Evolutionary conservation across 2,113 vertebrate species (phyloP).

Genomic region (Craseonycteris thonglongyai): DNA sequence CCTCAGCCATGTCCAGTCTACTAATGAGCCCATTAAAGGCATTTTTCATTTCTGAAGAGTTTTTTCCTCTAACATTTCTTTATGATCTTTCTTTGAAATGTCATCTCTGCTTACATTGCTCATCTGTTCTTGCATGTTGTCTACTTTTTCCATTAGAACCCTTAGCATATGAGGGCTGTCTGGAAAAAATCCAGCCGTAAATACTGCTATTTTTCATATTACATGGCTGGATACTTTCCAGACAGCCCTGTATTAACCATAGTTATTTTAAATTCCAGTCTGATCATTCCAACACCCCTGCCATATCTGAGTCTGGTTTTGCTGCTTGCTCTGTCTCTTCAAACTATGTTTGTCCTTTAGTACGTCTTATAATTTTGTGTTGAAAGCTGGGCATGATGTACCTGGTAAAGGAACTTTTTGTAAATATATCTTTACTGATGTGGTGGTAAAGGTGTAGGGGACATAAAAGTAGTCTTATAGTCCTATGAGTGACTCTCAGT

Average conservation of each 20-base stretch:
- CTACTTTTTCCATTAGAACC: neutral
- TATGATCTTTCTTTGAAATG: neutral
- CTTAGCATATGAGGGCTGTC: too few relatives aligned
- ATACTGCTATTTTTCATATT: too few relatives aligned
- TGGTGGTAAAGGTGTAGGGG: neutral
- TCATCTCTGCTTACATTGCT: neutral
- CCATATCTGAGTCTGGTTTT: neutral
- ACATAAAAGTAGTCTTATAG: too few relatives aligned
- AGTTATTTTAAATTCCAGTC: neutral
- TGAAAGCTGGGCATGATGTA: neutral
- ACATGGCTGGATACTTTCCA: too few relatives aligned
- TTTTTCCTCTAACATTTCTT: neutral
- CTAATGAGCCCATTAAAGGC: neutral
- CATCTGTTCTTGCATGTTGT: neutral
- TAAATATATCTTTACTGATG: neutral
- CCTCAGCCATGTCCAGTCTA: neutral
- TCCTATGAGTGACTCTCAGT: neutral
- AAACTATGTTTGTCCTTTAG: neutral
- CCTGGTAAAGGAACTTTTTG: neutral
- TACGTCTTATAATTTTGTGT: neutral
- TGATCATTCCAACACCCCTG: neutral
- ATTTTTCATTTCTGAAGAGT: neutral
- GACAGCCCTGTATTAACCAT: too few relatives aligned
- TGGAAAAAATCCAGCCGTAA: too few relatives aligned
- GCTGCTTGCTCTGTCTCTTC: neutral